A percentile compares a stretch with the other conserved stretches of the same genome.
These are phyloP conservation scores for Fukomys damarensis DNA, from an alignment of 2,113 vertebrate species.

Conservation along the genomic window DNA sequence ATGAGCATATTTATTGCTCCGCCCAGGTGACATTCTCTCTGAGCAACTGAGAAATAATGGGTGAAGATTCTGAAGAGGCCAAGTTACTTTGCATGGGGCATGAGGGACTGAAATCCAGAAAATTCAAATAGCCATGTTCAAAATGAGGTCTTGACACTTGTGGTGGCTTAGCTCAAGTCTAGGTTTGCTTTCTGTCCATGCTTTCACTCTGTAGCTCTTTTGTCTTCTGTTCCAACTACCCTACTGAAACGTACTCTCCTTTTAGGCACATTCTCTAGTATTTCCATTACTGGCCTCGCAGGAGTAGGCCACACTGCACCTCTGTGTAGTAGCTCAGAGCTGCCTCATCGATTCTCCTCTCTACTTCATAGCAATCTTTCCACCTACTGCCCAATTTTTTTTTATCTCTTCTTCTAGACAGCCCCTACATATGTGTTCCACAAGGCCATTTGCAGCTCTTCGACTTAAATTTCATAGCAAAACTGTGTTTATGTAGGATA, in stretches of 20 bases:
- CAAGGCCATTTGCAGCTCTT: not conserved
- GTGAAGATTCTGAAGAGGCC: not conserved
- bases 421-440: not conserved
- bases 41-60: not conserved
- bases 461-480: not conserved
- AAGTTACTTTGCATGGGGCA: not conserved
- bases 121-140: not conserved
- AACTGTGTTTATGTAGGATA: not conserved
- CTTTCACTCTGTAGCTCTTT: not conserved
- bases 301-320: accelerated
- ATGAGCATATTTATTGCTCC: not conserved
- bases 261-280: not conserved
- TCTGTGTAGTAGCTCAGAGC: not conserved
- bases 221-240: not conserved
- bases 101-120: not conserved
- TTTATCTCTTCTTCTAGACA: not conserved
- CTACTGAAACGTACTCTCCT: not conserved
- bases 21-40: not conserved
- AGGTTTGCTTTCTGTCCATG: not conserved
- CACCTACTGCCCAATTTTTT: not conserved
- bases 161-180: not conserved
- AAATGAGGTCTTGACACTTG: not conserved
- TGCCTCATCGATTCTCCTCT: not conserved
- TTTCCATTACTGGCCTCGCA: not conserved
- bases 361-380: not conserved